Evolutionary conservation across 2,113 vertebrate species (phyloP).

Genomic region (Vicugna pacos): DNA sequence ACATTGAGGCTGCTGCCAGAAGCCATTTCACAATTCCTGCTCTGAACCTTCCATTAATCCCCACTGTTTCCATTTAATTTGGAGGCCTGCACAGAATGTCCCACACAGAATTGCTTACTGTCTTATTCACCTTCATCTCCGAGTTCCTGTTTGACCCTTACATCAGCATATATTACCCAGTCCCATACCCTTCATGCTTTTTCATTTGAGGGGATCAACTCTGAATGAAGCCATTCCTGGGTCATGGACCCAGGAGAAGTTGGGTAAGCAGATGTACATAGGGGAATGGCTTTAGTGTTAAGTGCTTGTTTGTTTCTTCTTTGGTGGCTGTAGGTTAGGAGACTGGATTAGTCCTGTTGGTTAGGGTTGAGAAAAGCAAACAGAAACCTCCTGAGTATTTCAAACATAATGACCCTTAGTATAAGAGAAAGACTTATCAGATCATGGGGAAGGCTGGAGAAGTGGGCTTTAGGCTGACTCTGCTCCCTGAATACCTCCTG

Average conservation of each 20-base stretch:
- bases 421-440: neutral
- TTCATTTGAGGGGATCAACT: neutral
- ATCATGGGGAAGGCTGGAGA: neutral
- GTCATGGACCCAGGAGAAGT: neutral
- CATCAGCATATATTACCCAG: slow-evolving; percentile 71
- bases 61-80: slow-evolving; percentile 67
- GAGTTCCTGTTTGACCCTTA: slow-evolving; percentile 67
- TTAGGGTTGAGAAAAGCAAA: neutral
- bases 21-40: slow-evolving; percentile 62
- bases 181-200: neutral
- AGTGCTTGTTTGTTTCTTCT: neutral
- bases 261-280: neutral
- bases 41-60: slow-evolving; percentile 61
- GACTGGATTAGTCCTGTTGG: neutral
- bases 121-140: slow-evolving; percentile 62
- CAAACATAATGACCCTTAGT: neutral
- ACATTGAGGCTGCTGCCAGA: slow-evolving; percentile 62
- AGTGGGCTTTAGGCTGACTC: neutral
- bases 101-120: slow-evolving; percentile 43
- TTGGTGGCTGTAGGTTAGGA: neutral
- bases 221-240: neutral
- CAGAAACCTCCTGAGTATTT: neutral
- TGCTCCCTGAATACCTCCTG: neutral
- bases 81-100: slow-evolving; percentile 70
- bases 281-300: neutral